A percentile compares a stretch with the other conserved stretches of the same genome.
Conservation (phyloP, 1,140 invertebrate species). For the Procambarus virginalis region DNA sequence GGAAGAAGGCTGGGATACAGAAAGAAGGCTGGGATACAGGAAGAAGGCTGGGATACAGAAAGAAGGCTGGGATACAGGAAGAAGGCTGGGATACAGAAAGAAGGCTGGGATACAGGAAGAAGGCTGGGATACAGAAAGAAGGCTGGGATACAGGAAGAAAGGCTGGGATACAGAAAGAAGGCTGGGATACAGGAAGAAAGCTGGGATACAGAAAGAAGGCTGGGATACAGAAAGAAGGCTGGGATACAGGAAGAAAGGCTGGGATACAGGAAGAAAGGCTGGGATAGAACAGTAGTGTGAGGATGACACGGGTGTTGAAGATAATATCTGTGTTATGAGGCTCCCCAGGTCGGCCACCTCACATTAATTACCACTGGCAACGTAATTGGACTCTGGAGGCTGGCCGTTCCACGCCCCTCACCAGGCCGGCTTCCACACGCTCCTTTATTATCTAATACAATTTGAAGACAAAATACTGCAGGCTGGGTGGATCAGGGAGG, state of each 20-base stretch:
- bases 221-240: neutral
- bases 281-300: neutral
- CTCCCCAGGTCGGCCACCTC: constrained; percentile 17
- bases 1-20: neutral
- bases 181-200: neutral
- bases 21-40: neutral
- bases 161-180: neutral
- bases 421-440: neutral
- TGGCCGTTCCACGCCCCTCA: neutral
- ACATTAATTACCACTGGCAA: constrained; percentile 29
- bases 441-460: neutral
- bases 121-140: neutral
- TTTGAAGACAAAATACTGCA: neutral
- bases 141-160: too few species aligned
- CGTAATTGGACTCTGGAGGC: constrained; percentile 20
- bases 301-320: neutral
- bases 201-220: too few species aligned
- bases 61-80: too few species aligned
- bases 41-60: too few species aligned
- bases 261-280: neutral
- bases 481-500: neutral
- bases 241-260: neutral
- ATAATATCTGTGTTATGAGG: constrained; percentile 37
- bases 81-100: neutral
- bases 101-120: neutral